Evolutionary conservation across 2,113 vertebrate species (phyloP).

Genomic region (Illadopsis cleaveri): DNA sequence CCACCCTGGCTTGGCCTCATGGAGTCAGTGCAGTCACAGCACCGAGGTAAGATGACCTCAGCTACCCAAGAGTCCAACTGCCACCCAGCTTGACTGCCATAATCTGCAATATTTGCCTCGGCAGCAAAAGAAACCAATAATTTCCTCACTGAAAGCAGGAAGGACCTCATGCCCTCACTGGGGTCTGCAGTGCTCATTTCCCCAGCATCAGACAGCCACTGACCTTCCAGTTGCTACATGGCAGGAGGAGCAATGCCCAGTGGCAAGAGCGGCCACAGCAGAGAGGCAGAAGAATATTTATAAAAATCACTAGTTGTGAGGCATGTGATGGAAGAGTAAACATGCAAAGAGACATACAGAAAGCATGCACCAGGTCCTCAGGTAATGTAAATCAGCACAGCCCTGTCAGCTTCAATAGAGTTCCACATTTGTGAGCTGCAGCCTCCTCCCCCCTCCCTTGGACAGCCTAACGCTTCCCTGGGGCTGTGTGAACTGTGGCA

Average conservation of each 20-base stretch:
- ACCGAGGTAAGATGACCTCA: neutral
- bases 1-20: rapidly evolving
- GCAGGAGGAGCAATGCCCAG: neutral
- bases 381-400: constrained; percentile 21
- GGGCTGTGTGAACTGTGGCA: neutral
- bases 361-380: neutral
- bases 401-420: neutral
- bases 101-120: neutral
- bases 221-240: neutral
- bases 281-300: neutral
- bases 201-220: rapidly evolving
- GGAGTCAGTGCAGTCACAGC: neutral
- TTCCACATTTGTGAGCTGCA: neutral
- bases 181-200: neutral
- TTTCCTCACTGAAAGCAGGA: neutral
- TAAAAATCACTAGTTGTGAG: neutral
- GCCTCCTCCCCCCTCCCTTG: neutral
- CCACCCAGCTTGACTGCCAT: rapidly evolving
- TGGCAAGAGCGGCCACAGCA: neutral
- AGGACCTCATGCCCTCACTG: neutral
- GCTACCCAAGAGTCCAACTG: neutral
- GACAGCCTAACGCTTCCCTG: neutral
- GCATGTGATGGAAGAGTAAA: neutral
- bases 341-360: neutral
- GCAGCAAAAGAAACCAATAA: neutral